Evolutionary conservation across 2,888 invertebrate species (phyloP), one percentile per base, ranked within the genome.

Genomic region (Palloptera scutellata): DNA sequence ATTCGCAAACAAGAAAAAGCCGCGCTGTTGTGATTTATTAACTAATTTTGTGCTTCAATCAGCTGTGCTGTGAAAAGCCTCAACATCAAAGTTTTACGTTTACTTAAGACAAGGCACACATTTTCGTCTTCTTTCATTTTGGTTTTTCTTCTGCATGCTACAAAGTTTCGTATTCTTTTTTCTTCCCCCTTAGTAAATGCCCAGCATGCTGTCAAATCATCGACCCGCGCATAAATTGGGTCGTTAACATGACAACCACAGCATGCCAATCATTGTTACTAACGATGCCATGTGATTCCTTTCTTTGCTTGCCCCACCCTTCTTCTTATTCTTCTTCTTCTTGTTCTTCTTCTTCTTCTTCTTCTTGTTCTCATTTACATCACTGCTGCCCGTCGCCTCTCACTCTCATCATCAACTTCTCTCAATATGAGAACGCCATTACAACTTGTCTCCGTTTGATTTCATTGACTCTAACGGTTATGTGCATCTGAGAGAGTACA

Each of bases 221-320:
- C 51, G 51, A 48, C 51, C 51, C 51, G 51, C 15, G 6, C 51
- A 48, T 15, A 48, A 48, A 48, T n/a, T 48, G 51, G 15, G n/a
- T 48, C 51, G 51, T 48, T 48, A 48, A 48, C 15, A 15, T 48
- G 51, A 48, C 15, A n/a, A 15, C 15, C 51, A 48, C 51, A 48
- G 51, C 15, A 15, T 48, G 51, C 13, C 15, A 48, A 13, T 15
- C 13, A 48, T 30, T 30, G 2, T 30, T 15, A 48, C 13, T 15
- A 48, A 48, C 15, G 4, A 13, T n/a, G 15, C 51, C 45, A 45
- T 45, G 12, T 45, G 12, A 12, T 10, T 30, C 30, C 30, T 6
- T 6, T 30, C 30, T 8, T 8, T 48, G 15, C 15, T 4, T 4
- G 4, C 51, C n/a, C 1, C 13, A 2, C 51, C 13, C 51, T 48